Conservation (phyloP, 1,140 invertebrate species). For the Zeugodacus cucurbitae region DNA sequence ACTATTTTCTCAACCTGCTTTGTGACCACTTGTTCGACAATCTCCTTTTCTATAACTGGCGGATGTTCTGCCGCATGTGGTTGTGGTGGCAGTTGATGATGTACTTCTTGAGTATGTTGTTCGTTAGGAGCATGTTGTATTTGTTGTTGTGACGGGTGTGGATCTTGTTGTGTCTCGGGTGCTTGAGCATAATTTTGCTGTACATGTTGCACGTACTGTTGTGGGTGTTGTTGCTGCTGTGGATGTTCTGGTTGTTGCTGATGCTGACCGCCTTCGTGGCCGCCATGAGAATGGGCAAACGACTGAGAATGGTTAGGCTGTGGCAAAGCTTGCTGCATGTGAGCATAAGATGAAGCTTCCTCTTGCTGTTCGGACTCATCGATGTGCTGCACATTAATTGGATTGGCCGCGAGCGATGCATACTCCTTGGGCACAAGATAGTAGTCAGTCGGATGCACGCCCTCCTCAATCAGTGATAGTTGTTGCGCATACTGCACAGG, state of each 20-base stretch:
- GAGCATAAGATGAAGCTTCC: conserved; percentile 43
- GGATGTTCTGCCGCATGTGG: background rate
- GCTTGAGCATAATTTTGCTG: conserved; percentile 14
- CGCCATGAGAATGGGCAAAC: background rate
- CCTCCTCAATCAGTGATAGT: background rate
- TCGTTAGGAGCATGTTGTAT: background rate
- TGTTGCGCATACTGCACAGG: background rate
- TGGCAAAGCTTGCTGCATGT: background rate
- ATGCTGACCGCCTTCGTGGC: background rate
- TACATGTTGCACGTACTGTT: conserved; percentile 38
- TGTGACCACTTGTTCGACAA: conserved; percentile 57
- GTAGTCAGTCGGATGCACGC: background rate
- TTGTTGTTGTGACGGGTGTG: background rate
- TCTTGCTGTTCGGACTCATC: conserved; percentile 53
- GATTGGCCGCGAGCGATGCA: conserved; percentile 52
- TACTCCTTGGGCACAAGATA: conserved; percentile 45
- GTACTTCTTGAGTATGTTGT: background rate
- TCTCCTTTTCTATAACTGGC: background rate
- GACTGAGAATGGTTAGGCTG: background rate
- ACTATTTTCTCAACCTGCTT: conserved; percentile 59
- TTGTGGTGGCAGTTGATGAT: background rate
- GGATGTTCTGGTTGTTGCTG: too few relatives aligned
- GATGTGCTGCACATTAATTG: conserved; percentile 56
- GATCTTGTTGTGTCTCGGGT: background rate
- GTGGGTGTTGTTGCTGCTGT: conserved; percentile 40